Evolutionary conservation across 2,113 vertebrate species (phyloP).

Genomic region (Plecturocebus donacophilus): DNA sequence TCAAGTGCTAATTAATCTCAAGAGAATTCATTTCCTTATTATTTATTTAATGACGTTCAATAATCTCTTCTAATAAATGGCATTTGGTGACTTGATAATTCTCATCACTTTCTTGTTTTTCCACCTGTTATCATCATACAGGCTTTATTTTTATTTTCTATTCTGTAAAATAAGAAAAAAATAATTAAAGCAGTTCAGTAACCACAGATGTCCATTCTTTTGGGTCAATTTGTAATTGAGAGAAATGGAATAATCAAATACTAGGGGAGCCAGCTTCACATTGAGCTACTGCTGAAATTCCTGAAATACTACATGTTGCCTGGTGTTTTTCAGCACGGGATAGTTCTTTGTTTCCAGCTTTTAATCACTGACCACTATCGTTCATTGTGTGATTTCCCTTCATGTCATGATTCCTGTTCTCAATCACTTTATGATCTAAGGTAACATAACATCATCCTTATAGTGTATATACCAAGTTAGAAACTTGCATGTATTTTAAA

Average conservation of each 20-base stretch:
- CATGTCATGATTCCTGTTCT: background rate
- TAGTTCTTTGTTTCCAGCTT: background rate
- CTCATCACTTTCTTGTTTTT: background rate
- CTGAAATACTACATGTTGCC: background rate
- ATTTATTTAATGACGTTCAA: background rate
- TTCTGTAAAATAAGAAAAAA: background rate
- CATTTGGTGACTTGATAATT: background rate
- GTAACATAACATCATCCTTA: background rate
- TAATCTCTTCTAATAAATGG: background rate
- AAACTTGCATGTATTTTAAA: background rate
- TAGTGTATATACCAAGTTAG: background rate
- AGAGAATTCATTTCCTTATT: background rate
- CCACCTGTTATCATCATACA: background rate
- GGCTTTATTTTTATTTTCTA: background rate
- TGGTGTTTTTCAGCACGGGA: background rate
- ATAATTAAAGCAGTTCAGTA: background rate
- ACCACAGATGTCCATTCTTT: background rate
- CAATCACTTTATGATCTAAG: background rate
- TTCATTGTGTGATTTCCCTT: background rate
- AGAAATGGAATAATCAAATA: background rate
- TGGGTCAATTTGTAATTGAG: background rate
- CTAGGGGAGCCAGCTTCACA: background rate
- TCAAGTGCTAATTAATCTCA: background rate
- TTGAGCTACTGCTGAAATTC: background rate
- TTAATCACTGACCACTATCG: background rate